A percentile compares a stretch with the other conserved stretches of the same genome.
phyloP scores from a whole-genome alignment of 64 coral and sea anemone genomes.

The Trachythela sp. region DNA sequence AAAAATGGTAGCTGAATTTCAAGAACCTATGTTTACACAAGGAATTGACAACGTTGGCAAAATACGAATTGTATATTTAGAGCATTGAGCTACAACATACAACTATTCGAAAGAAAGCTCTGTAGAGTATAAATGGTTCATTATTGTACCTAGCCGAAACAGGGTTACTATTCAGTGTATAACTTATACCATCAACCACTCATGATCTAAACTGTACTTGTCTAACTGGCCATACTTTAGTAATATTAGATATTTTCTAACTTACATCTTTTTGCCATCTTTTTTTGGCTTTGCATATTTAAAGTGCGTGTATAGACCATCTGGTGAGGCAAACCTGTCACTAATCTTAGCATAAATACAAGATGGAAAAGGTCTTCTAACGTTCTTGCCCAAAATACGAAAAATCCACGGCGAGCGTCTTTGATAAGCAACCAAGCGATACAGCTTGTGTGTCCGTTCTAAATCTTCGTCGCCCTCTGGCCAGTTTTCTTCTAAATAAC shows the following conservation, averaged over 20 bases:
- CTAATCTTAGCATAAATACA: slow-evolving; percentile 33
- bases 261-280: slow-evolving; percentile 9
- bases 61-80: neutral
- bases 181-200: no score
- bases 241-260: neutral
- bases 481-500: slow-evolving; percentile 29
- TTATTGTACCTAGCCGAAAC: no score
- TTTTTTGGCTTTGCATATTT: slow-evolving; percentile 19
- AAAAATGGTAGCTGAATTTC: neutral
- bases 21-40: neutral
- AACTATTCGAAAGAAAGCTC: neutral
- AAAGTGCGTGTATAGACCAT: slow-evolving; percentile 28
- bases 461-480: slow-evolving; percentile 8
- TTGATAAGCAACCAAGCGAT: slow-evolving; percentile 17
- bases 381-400: slow-evolving; percentile 25
- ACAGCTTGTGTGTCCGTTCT: slow-evolving; percentile 5
- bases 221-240: neutral
- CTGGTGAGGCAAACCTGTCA: slow-evolving; percentile 24
- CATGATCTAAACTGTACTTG: neutral
- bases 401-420: neutral
- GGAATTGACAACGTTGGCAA: neutral
- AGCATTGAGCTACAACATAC: neutral
- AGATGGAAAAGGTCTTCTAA: slow-evolving; percentile 9
- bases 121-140: neutral
- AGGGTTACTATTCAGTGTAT: no score